Evolutionary conservation across 2,888 invertebrate species (phyloP).

Genomic region (Synergus umbraculus): DNA sequence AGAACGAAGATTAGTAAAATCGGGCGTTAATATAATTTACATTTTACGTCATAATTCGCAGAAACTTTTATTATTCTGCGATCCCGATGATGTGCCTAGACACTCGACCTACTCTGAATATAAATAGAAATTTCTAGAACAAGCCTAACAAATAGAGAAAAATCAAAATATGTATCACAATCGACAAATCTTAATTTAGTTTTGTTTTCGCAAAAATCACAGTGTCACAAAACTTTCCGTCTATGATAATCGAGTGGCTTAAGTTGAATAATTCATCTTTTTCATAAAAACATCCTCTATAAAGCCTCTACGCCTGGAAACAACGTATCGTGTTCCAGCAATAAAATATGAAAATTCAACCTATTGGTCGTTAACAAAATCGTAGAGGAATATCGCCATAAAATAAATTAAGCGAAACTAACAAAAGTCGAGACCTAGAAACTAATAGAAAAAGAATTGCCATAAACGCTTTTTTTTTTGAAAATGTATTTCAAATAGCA

Average conservation of each 20-base stretch:
- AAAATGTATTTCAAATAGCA: conserved; percentile 31
- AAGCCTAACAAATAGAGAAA: not conserved
- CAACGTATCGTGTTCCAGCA: conserved; percentile 41
- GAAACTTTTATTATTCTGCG: not conserved
- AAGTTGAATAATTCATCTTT: conserved; percentile 28
- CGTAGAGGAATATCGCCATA: conserved; percentile 49
- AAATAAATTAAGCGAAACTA: conserved; percentile 51
- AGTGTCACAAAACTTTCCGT: conserved; percentile 32
- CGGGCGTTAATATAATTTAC: conserved; percentile 48
- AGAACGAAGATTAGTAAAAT: conserved; percentile 56
- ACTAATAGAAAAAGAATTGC: conserved; percentile 3
- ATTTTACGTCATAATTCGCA: conserved; percentile 8
- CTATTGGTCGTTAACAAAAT: conserved; percentile 55
- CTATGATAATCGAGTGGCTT: conserved; percentile 36
- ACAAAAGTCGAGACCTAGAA: conserved; percentile 1
- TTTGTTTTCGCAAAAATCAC: conserved; percentile 31
- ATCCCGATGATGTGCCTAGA: not conserved
- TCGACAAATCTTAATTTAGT: conserved; percentile 9
- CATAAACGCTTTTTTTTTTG: not conserved
- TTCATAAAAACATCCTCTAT: conserved; percentile 31
- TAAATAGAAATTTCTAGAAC: conserved; percentile 7
- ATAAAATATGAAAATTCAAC: conserved; percentile 55
- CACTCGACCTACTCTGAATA: not conserved
- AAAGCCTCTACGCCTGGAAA: conserved; percentile 37
- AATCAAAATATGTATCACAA: conserved; percentile 19